A percentile compares a stretch with the other conserved stretches of the same genome.
Conservation (phyloP, 2,113 vertebrate genomes). For the Ifrita kowaldi region DNA sequence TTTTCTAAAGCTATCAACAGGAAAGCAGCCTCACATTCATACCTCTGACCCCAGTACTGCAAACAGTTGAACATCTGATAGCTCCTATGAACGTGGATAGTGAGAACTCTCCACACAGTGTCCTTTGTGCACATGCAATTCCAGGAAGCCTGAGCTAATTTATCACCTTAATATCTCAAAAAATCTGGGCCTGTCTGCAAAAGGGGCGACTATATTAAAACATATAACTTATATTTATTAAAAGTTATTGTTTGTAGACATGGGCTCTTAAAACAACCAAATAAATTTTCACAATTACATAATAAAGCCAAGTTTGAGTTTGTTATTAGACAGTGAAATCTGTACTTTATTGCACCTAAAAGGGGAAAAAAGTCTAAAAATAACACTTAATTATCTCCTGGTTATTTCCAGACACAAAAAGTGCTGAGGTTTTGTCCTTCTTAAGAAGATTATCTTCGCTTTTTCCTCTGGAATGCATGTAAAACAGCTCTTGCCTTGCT, state of each 20-base stretch:
- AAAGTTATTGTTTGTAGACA: background rate
- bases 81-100: background rate
- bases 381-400: conserved; percentile 54
- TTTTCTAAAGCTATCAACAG: background rate
- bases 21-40: background rate
- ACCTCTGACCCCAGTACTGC: background rate
- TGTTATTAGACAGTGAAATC: background rate
- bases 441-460: conserved; percentile 76
- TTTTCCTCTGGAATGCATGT: conserved; percentile 71
- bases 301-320: background rate
- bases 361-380: conserved; percentile 40
- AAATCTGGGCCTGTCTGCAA: background rate
- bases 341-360: conserved; percentile 13
- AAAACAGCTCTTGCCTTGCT: conserved; percentile 67
- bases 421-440: conserved; percentile 68
- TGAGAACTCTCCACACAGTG: background rate
- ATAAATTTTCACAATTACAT: background rate
- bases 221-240: background rate
- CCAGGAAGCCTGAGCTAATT: background rate
- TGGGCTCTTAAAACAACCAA: background rate
- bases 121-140: background rate
- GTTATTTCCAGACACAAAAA: conserved; percentile 69
- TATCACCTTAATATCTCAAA: background rate
- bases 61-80: background rate
- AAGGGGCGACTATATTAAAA: background rate